Percentiles rank a stretch among this genome's conserved stretches.
These are phyloP conservation scores for Drosophila subsilvestris DNA, from an alignment of 2,888 invertebrate species.

Conservation along the genomic window DNA sequence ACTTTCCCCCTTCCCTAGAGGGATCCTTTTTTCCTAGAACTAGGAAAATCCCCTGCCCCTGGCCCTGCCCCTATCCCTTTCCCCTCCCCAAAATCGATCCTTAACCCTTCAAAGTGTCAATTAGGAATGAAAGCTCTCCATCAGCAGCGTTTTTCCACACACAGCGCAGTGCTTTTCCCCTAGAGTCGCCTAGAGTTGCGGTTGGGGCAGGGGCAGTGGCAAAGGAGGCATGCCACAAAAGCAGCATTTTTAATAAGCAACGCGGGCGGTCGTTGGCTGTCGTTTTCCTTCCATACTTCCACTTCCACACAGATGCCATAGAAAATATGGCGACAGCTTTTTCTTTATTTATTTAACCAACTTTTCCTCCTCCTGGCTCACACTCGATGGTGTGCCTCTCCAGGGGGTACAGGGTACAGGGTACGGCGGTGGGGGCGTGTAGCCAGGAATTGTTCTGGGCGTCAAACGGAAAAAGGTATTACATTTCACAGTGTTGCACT, in stretches of 20 bases:
- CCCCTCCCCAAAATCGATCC: background rate
- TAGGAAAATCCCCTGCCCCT: no score
- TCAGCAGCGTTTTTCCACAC: no score
- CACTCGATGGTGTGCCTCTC: slow-evolving; percentile 11
- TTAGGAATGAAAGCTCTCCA: slow-evolving; percentile 8
- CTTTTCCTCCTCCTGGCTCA: slow-evolving; percentile 7
- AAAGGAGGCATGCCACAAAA: slow-evolving; percentile 4
- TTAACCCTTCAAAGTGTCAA: slow-evolving; percentile 9
- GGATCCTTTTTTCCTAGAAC: background rate
- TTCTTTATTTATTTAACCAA: slow-evolving; percentile 43
- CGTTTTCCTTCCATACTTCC: background rate
- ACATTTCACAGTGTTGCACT: slow-evolving; percentile 58
- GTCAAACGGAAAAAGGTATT: slow-evolving; percentile 48
- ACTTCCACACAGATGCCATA: slow-evolving; percentile 3
- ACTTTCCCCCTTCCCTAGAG: background rate
- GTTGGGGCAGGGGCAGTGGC: background rate
- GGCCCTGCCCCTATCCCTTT: no score
- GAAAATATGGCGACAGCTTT: slow-evolving; percentile 45
- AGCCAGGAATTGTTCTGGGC: slow-evolving; percentile 29
- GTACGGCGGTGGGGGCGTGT: background rate
- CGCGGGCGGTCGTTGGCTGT: background rate
- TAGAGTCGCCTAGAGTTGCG: background rate
- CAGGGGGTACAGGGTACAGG: background rate
- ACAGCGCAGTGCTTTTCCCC: background rate
- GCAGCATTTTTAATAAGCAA: slow-evolving; percentile 53